phyloP scores from a whole-genome alignment of 2,797 vertebrate genomes.

The Typhlichthys eigenmanni region DNA sequence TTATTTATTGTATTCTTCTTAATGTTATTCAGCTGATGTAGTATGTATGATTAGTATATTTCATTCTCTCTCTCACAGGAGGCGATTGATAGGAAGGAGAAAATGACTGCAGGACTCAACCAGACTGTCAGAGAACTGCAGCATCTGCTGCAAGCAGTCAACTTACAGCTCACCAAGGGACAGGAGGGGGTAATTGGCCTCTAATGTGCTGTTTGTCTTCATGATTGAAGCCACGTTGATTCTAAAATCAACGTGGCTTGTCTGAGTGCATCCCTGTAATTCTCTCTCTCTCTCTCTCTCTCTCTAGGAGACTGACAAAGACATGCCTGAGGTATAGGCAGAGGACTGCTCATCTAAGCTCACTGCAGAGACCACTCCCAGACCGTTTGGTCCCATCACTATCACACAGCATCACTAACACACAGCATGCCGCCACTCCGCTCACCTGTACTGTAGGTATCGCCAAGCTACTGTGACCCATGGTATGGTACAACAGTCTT shows the following conservation, averaged over 20 bases:
- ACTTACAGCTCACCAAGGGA: constrained; percentile 89
- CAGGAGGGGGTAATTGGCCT: constrained; percentile 72
- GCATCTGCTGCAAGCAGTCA: constrained; percentile 88
- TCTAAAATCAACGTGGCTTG: background rate
- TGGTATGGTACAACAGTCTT: constrained; percentile 27
- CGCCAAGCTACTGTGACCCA: constrained; percentile 32
- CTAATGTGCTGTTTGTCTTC: background rate
- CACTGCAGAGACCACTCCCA: constrained; percentile 57
- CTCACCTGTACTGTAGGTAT: constrained; percentile 47
- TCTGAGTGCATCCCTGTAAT: too few relatives aligned
- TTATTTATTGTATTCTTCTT: background rate
- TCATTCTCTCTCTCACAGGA: constrained; percentile 72
- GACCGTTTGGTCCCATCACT: constrained; percentile 20
- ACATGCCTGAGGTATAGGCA: constrained; percentile 67
- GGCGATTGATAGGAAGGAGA: constrained; percentile 85
- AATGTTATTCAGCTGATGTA: background rate
- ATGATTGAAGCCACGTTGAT: too few relatives aligned
- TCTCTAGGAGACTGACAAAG: constrained; percentile 67
- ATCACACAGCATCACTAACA: constrained; percentile 49
- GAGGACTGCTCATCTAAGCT: constrained; percentile 56
- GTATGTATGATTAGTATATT: background rate
- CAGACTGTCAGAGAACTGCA: constrained; percentile 91
- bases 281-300: constrained; percentile 5
- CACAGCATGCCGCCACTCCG: constrained; percentile 45
- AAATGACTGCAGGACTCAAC: constrained; percentile 84